These are phyloP conservation scores for Otus scops DNA, from an alignment of 2,797 vertebrate species.

Conservation along the genomic window DNA sequence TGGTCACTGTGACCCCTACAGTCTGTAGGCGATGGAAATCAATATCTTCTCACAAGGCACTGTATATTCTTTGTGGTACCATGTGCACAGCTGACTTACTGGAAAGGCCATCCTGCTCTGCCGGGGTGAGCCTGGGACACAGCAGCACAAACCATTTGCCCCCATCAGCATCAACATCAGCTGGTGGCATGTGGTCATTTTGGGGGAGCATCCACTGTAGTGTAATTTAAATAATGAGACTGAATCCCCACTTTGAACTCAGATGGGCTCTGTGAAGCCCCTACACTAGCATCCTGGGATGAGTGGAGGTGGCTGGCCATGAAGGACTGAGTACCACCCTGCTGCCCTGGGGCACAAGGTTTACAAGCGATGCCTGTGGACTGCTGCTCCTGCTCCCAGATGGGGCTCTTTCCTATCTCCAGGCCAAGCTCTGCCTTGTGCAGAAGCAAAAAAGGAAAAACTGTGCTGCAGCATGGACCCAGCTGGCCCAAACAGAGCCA, in stretches of 20 bases:
- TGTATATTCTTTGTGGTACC: not conserved
- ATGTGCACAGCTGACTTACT: not conserved
- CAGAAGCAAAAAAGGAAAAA: not conserved
- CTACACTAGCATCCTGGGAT: not conserved
- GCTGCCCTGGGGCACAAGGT: not conserved
- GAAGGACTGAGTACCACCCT: not conserved
- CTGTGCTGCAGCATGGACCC: not conserved
- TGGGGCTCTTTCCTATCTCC: not conserved
- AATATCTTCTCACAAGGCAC: not conserved
- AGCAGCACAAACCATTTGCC: not conserved
- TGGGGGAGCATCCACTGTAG: not conserved
- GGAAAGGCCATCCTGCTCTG: not conserved
- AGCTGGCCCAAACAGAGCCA: not conserved
- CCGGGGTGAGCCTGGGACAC: not conserved
- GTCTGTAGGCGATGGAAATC: not conserved
- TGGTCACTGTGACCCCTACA: not conserved
- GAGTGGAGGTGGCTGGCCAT: not conserved
- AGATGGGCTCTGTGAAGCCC: not conserved
- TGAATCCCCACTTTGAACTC: not conserved
- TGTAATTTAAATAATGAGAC: not conserved
- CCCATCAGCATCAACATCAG: rapidly evolving
- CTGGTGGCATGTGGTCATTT: not conserved
- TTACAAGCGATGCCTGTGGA: not conserved
- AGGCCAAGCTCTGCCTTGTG: not conserved
- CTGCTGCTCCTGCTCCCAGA: not conserved